phyloP scores from a whole-genome alignment of 2,113 vertebrate genomes.

The Rhagologus leucostigma region DNA sequence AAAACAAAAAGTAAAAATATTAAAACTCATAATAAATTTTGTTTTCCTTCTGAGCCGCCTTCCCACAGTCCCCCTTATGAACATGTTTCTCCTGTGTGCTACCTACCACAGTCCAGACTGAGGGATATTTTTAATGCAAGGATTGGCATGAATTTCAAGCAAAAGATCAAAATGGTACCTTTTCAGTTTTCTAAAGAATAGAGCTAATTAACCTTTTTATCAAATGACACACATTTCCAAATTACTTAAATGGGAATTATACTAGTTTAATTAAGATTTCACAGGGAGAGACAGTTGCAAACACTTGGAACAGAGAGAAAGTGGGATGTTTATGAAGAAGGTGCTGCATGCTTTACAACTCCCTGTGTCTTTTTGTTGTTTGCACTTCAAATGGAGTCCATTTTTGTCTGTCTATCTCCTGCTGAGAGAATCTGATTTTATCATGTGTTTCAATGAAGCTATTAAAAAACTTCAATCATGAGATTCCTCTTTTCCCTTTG shows the following conservation, averaged over 20 bases:
- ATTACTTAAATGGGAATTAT: constrained; percentile 47
- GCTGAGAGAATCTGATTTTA: constrained; percentile 45
- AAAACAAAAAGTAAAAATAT: constrained; percentile 34
- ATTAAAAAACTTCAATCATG: constrained; percentile 50
- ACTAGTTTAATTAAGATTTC: constrained; percentile 68
- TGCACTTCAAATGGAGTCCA: constrained; percentile 33
- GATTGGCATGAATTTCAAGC: constrained; percentile 54
- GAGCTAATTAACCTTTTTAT: constrained; percentile 53
- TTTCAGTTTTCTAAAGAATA: constrained; percentile 38
- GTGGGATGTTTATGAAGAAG: constrained; percentile 3
- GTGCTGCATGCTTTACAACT: constrained; percentile 12
- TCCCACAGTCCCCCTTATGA: background rate
- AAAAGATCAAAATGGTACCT: constrained; percentile 43
- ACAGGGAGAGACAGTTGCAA: constrained; percentile 48
- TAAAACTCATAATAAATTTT: constrained; percentile 25
- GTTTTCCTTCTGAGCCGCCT: background rate
- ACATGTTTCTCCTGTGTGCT: background rate
- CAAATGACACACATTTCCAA: constrained; percentile 28
- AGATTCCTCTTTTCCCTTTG: constrained; percentile 21
- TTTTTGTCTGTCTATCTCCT: constrained; percentile 52
- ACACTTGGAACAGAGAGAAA: constrained; percentile 14
- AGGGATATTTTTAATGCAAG: constrained; percentile 11
- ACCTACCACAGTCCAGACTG: background rate
- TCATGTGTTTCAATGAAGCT: constrained; percentile 58
- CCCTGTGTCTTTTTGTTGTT: constrained; percentile 39